Percentiles rank a stretch among this genome's conserved stretches.
Conservation (phyloP, 2,113 vertebrate genomes). For the Planiliza haematocheilus region DNA sequence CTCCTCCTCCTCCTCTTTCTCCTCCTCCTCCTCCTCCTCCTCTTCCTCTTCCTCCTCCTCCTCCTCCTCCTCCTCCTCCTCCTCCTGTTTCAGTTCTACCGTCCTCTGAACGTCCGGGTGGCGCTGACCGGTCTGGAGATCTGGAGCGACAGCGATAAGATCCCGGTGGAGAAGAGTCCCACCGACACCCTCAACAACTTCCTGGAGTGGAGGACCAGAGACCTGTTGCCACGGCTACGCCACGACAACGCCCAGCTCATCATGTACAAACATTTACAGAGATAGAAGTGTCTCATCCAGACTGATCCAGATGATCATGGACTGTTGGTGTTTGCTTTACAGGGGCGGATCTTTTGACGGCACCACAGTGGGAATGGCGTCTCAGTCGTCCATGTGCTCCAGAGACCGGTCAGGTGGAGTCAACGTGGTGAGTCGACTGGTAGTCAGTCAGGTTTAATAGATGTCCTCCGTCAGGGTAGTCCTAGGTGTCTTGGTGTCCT, state of each 20-base stretch:
- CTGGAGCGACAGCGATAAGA: constrained; percentile 87
- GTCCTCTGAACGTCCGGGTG: constrained; percentile 89
- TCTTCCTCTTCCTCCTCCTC: too few relatives aligned
- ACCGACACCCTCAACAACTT: constrained; percentile 86
- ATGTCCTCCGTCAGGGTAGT: too few relatives aligned
- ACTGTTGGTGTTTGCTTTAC: background rate
- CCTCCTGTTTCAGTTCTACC: constrained; percentile 86
- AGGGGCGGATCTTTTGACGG: constrained; percentile 87
- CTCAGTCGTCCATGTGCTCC: constrained; percentile 93
- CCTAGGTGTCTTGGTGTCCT: too few relatives aligned
- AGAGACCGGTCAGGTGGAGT: constrained; percentile 88
- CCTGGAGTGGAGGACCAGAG: constrained; percentile 87
- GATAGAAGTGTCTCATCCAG: background rate
- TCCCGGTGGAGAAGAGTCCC: constrained; percentile 81
- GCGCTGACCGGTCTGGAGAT: constrained; percentile 90
- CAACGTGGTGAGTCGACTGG: constrained; percentile 86
- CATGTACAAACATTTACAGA: constrained; percentile 78
- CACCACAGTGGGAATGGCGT: constrained; percentile 88
- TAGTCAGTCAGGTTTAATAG: too few relatives aligned
- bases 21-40: too few relatives aligned
- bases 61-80: too few relatives aligned
- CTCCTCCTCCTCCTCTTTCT: too few relatives aligned
- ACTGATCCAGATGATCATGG: rapidly evolving
- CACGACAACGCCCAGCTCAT: constrained; percentile 96
- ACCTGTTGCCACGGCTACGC: constrained; percentile 86